Conservation (phyloP, 2,888 invertebrate species). For the Neuroscelio doddi region DNA sequence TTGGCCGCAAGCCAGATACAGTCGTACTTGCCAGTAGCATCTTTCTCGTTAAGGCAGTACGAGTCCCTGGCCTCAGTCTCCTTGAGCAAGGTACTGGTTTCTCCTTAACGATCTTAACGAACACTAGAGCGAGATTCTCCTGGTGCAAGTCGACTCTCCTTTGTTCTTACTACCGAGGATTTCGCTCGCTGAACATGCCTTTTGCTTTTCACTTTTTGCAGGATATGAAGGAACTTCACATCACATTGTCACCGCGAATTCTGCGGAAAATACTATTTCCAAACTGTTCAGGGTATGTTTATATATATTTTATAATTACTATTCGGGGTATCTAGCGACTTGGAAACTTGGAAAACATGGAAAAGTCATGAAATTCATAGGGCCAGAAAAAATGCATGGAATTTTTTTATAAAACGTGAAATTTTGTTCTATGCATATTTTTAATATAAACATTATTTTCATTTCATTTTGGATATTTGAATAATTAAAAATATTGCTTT, state of each 20-base stretch:
- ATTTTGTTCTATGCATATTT: too few relatives aligned
- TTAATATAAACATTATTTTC: too few relatives aligned
- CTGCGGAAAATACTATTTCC: conserved; percentile 72
- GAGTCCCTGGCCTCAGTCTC: conserved; percentile 2
- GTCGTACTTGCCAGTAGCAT: conserved; percentile 19
- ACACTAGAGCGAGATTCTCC: conserved; percentile 55
- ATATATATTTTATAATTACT: too few relatives aligned
- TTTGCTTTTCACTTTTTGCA: conserved; percentile 51
- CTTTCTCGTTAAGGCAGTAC: conserved; percentile 35
- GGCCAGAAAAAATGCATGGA: too few relatives aligned
- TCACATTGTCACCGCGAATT: conserved; percentile 63
- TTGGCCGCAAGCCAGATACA: conserved; percentile 30
- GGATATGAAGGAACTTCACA: conserved; percentile 69
- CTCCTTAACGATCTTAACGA: conserved; percentile 62
- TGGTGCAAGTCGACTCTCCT: conserved; percentile 24
- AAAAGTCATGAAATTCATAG: too few relatives aligned
- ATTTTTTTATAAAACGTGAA: too few relatives aligned
- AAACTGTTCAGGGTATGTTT: conserved; percentile 78
- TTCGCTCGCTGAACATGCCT: conserved; percentile 46
- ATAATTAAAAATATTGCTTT: too few relatives aligned
- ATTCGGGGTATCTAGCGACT: too few relatives aligned
- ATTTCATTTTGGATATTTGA: too few relatives aligned
- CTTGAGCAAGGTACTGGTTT: conserved; percentile 55
- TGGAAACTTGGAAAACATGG: too few relatives aligned
- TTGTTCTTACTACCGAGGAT: conserved; percentile 51